A percentile compares a stretch with the other conserved stretches of the same genome.
These are phyloP conservation scores for Montipora sp. DNA, from an alignment of 64 coral and sea anemone species.

Conservation along the genomic window DNA sequence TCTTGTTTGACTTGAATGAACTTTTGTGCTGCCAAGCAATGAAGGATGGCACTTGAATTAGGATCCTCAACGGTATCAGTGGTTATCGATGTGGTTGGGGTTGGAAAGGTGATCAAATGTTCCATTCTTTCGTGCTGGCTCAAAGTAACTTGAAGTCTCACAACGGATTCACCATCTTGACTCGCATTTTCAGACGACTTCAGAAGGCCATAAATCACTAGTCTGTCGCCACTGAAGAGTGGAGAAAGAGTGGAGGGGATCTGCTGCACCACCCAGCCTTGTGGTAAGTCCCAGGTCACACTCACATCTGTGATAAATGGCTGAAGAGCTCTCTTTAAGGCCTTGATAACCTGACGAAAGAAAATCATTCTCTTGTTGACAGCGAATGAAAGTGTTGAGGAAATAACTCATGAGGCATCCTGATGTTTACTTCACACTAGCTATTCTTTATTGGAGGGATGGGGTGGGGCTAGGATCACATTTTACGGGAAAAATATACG, in stretches of 20 bases:
- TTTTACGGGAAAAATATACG: no score
- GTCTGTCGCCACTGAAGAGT: constrained; percentile 61
- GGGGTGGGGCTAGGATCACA: no score
- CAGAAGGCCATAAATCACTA: constrained; percentile 63
- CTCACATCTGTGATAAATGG: constrained; percentile 47
- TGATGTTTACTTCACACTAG: no score
- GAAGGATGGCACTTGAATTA: constrained; percentile 3
- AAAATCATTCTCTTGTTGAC: neutral
- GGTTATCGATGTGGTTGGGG: neutral
- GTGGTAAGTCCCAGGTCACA: constrained; percentile 47
- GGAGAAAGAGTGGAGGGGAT: constrained; percentile 32
- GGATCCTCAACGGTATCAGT: neutral
- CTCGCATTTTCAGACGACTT: neutral
- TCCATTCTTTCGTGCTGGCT: neutral
- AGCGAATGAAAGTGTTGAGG: neutral
- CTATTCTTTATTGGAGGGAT: no score
- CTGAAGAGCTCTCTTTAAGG: constrained; percentile 61
- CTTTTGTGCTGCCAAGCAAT: constrained; percentile 56
- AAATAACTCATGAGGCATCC: no score
- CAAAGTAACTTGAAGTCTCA: constrained; percentile 14
- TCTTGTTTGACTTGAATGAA: constrained; percentile 50
- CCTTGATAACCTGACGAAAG: constrained; percentile 60
- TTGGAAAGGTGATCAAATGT: neutral
- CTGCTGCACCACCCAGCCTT: constrained; percentile 53
- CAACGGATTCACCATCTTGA: neutral